Conservation (phyloP, 2,888 invertebrate species). For the Microchrysa polita region DNA sequence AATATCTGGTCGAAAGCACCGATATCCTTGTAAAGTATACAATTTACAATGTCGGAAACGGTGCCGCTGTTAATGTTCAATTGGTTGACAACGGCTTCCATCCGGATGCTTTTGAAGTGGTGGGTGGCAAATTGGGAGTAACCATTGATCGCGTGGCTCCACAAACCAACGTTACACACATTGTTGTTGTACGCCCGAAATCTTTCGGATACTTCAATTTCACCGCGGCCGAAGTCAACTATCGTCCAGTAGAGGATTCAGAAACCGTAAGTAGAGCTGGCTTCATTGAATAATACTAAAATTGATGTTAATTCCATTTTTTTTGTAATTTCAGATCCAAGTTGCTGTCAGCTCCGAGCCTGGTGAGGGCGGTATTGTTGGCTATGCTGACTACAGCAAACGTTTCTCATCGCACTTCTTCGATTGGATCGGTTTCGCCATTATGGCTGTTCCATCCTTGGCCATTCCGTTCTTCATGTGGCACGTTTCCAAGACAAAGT, state of each 20-base stretch:
- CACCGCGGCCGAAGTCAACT: constrained; percentile 91
- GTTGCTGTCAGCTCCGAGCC: constrained; percentile 85
- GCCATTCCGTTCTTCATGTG: constrained; percentile 94
- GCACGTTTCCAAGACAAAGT: constrained; percentile 95
- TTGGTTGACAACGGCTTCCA: constrained; percentile 90
- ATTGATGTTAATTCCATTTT: constrained; percentile 30
- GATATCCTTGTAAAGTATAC: constrained; percentile 96
- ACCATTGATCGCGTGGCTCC: constrained; percentile 91
- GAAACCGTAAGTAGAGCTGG: constrained; percentile 67
- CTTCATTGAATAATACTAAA: background rate
- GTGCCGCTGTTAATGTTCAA: constrained; percentile 88
- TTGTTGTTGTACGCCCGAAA: constrained; percentile 89
- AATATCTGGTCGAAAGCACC: constrained; percentile 95
- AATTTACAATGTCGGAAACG: constrained; percentile 91
- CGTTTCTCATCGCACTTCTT: constrained; percentile 97
- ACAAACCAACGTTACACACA: constrained; percentile 92
- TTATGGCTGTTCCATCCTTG: constrained; percentile 95
- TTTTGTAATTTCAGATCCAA: constrained; percentile 70
- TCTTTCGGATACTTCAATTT: constrained; percentile 96
- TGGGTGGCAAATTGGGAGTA: constrained; percentile 85
- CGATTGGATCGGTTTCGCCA: constrained; percentile 96
- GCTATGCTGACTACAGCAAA: constrained; percentile 92
- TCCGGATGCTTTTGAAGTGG: constrained; percentile 87
- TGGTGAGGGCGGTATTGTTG: constrained; percentile 94
- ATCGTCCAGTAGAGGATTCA: constrained; percentile 86